These are phyloP conservation scores for Caenorhabditis panamensis DNA, from an alignment of 2,888 invertebrate species.

Conservation along the genomic window DNA sequence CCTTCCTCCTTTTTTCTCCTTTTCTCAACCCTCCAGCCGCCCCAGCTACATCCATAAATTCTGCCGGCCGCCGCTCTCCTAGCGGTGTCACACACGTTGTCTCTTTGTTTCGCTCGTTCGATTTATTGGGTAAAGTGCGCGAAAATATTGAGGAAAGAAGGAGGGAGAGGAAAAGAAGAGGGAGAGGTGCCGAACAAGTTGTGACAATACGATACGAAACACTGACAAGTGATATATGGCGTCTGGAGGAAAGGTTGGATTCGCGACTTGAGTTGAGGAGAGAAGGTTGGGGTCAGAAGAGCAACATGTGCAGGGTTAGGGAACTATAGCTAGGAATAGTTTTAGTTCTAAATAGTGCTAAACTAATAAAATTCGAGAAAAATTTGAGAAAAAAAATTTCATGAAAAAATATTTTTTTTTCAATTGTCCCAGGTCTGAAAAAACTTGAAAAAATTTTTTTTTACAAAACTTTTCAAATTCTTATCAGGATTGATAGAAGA, in stretches of 20 bases:
- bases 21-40: conserved; percentile 27
- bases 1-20: neutral
- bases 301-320: conserved; percentile 13
- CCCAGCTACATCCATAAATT: conserved; percentile 37
- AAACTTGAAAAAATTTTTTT: too few species aligned
- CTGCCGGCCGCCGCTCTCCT: neutral
- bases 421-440: too few species aligned
- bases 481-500: too few species aligned
- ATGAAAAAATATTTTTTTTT: too few species aligned
- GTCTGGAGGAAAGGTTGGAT: conserved; percentile 9
- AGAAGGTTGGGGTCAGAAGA: conserved; percentile 20
- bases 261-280: neutral
- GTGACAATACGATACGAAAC: conserved; percentile 40
- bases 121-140: conserved; percentile 58
- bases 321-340: too few species aligned
- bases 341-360: too few species aligned
- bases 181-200: too few species aligned
- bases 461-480: too few species aligned
- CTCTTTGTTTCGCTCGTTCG: conserved; percentile 29
- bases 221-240: conserved; percentile 19
- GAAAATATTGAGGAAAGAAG: conserved; percentile 32
- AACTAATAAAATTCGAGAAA: too few species aligned
- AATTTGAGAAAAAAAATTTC: too few species aligned
- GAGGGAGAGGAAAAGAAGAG: too few species aligned
- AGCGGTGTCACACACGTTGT: conserved; percentile 48